phyloP scores from a whole-genome alignment of 2,888 invertebrate species.

The Ischnura elegans region DNA sequence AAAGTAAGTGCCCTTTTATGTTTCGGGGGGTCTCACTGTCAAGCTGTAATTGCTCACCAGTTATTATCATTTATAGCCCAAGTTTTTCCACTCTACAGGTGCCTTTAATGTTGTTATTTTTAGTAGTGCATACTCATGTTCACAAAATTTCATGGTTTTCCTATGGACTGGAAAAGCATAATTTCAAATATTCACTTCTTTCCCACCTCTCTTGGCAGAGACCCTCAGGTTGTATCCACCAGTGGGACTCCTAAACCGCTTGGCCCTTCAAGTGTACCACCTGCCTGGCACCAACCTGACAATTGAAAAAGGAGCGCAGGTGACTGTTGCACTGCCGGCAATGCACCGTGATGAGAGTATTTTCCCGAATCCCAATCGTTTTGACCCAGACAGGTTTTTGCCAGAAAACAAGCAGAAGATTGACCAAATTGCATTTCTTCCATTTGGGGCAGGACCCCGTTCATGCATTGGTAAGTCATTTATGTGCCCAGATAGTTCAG shows the following conservation, averaged over 20 bases:
- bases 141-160: too few species aligned
- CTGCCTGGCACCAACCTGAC: slow-evolving; percentile 74
- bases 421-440: slow-evolving; percentile 78
- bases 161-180: too few species aligned
- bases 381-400: slow-evolving; percentile 80
- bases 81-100: too few species aligned
- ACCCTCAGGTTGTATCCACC: slow-evolving; percentile 68
- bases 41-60: too few species aligned
- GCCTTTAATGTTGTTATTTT: too few species aligned
- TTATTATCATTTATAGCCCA: too few species aligned
- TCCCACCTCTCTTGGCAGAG: background rate
- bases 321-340: slow-evolving; percentile 77
- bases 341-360: slow-evolving; percentile 80
- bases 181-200: too few species aligned
- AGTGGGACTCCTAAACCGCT: slow-evolving; percentile 66
- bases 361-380: slow-evolving; percentile 79
- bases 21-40: too few species aligned
- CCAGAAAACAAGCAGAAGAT: slow-evolving; percentile 80
- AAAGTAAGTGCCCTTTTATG: too few species aligned
- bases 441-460: slow-evolving; percentile 82
- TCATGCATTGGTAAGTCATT: slow-evolving; percentile 81
- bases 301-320: slow-evolving; percentile 76
- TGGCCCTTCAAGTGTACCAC: slow-evolving; percentile 70
- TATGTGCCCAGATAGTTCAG: too few species aligned
- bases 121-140: too few species aligned